Conservation (phyloP, 2,888 invertebrate genomes). For the Stratiomys singularior region DNA sequence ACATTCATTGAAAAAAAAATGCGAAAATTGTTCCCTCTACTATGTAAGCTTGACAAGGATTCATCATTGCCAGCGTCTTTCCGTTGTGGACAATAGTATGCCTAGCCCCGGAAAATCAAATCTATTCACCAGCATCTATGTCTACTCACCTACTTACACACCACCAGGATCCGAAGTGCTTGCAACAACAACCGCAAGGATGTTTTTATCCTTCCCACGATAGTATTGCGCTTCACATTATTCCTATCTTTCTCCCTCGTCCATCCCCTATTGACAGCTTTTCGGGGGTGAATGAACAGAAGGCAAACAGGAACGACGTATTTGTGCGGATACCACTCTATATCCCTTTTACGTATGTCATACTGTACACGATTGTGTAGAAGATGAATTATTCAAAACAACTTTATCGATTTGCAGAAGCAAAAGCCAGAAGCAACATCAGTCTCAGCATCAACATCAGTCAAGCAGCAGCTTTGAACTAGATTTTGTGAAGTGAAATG, state of each 20-base stretch:
- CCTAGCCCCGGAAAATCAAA: conserved; percentile 8
- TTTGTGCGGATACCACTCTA: conserved; percentile 19
- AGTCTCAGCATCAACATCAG: no score
- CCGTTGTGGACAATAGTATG: not conserved
- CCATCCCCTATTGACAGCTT: not conserved
- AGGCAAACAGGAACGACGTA: conserved; percentile 16
- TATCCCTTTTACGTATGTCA: conserved; percentile 18
- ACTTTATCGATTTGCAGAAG: conserved; percentile 34
- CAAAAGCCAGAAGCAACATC: conserved; percentile 14
- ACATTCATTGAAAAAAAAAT: conserved; percentile 17
- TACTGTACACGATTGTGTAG: not conserved
- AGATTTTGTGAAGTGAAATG: conserved; percentile 15
- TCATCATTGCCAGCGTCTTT: not conserved
- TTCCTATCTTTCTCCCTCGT: no score
- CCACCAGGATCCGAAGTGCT: not conserved
- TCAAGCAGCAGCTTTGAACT: not conserved
- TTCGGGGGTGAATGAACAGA: conserved; percentile 37
- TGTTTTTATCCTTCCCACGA: not conserved
- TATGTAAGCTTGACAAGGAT: not conserved
- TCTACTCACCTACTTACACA: not conserved
- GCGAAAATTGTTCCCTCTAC: not conserved
- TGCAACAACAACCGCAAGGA: not conserved
- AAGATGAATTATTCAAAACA: conserved; percentile 45
- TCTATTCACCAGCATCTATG: not conserved
- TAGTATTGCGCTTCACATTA: not conserved